Evolutionary conservation across 2,113 vertebrate genomes (phyloP), one percentile per base, ranked within the genome.

Genomic region (Scomber colias): DNA sequence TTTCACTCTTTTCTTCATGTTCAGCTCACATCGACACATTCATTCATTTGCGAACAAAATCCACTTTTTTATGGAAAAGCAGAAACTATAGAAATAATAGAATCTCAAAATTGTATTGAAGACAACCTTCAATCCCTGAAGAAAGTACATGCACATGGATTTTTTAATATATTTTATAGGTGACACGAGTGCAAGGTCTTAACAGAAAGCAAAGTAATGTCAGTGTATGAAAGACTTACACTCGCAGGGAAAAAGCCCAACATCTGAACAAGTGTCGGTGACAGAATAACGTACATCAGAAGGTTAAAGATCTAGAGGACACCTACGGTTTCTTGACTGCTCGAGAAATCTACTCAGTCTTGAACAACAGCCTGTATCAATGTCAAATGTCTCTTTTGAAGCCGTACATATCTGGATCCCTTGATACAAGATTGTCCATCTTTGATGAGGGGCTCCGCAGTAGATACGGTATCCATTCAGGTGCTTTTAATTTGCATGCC

Each of bases 401-500:
- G 12, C 44, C 14, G 5, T 8, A 40, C 48, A 21, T 46, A 61
- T 59, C 49, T 16, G 40, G 27, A 44, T 60, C 61, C 55, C 31
- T 9, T n/a, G 0, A 53, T 46, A 19, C n/a, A 11, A 57, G 8
- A 54, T 0, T 54, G 69, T 61, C 16, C 19, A 2, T 49, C 70
- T 69, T 59, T 17, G 21, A 66, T 45, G 69, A 15, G 49, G 15
- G 55, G 4, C 17, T 60, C 55, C 55, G 75, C 57, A 4, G 35
- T 13, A 31, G 48, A 53, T 0, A 11, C 5, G 44, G 64, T 71
- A 81, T 82, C 71, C 50, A 53, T 73, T 73, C 74, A 87, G 82
- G 79, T 84, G 77, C 10, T 44, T 72, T 80, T 89, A 4, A 90
- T 90, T 85, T 81, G 85, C 78, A 84, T 78, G 77, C 81, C 63